Base-by-base conservation (phyloP, 1,140 invertebrate genomes). In the Rhopalosiphum maidis region DNA sequence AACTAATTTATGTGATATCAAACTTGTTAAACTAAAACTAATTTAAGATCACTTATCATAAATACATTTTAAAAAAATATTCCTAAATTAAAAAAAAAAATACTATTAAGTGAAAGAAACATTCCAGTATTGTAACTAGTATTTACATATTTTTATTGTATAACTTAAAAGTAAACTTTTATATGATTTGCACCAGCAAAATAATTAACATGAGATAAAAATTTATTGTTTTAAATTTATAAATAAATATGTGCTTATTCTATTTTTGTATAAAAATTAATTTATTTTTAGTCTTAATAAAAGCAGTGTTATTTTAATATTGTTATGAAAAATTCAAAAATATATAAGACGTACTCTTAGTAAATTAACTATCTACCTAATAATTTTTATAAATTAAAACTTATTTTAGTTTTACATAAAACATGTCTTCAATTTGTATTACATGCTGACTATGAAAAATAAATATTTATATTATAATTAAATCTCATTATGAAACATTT, bases 1-100 rank as follows among this genome's bases (percentile, higher is more conserved):
- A 55, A 43, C 48, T 89, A 54, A 89, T 55, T 87, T 51, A 89
- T 89, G 87, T 89, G 87, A 89, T 89, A 89, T 54, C 30, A 54
- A 55, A 48, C 21, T 37, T 89, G 23, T 51, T 55, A 41, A 41
- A 54, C 46, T 90, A 90, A 41, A 55, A 55, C 22, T 90, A 90
- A 5, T 90, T 46, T 86, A 51, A 51, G 46, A 89, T 89, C 48
- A n/a, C 30, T 30, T 25, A 86, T 43, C 18, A 87, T 87, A 46
- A 89, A 89, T 37, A 90, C 41, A 60, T 23, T 23, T 41, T 60
- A 55, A 90, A 25, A 55, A 89, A 6, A 21, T 23, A 90, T 90
- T 90, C 88, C 88, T 90, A 55, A 41, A 11, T 15, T 41, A 25
- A 55, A 37, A 55, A 37, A 55, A 89, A 30, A 55, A 48, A 46